Conservation (phyloP, 2,888 invertebrate genomes). For the Eilema depressum region DNA sequence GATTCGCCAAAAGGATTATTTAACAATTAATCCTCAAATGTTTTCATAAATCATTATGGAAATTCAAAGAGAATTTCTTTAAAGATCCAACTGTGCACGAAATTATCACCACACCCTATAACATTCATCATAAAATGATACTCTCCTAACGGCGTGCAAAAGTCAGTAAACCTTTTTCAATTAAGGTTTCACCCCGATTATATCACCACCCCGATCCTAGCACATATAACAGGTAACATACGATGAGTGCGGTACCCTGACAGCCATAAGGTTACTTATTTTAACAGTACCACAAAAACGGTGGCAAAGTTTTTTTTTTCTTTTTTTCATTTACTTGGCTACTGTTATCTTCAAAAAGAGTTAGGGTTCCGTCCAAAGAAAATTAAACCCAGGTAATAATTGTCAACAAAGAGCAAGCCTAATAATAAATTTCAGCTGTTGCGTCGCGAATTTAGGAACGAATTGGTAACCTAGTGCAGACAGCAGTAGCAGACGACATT, state of each 20-base stretch:
- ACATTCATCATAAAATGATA: neutral
- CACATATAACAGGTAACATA: constrained; percentile 4
- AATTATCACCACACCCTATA: neutral
- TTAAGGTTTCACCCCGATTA: neutral
- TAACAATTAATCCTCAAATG: neutral
- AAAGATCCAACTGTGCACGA: neutral
- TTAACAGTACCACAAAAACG: neutral
- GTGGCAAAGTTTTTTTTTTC: neutral
- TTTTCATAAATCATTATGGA: neutral
- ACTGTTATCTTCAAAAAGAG: no score
- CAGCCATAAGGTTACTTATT: neutral
- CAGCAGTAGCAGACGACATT: no score
- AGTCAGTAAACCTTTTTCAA: constrained; percentile 16
- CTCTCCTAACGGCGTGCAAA: constrained; percentile 13
- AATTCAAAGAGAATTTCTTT: neutral
- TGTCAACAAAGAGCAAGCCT: no score
- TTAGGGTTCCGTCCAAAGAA: no score
- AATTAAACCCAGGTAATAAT: no score
- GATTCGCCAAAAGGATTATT: no score
- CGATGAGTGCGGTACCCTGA: neutral
- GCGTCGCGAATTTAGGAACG: no score
- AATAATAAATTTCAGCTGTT: no score
- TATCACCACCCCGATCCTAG: neutral
- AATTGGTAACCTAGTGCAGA: no score
- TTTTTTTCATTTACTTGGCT: no score